phyloP scores from a whole-genome alignment of 1,140 invertebrate species.

The Euglossa dilemma region DNA sequence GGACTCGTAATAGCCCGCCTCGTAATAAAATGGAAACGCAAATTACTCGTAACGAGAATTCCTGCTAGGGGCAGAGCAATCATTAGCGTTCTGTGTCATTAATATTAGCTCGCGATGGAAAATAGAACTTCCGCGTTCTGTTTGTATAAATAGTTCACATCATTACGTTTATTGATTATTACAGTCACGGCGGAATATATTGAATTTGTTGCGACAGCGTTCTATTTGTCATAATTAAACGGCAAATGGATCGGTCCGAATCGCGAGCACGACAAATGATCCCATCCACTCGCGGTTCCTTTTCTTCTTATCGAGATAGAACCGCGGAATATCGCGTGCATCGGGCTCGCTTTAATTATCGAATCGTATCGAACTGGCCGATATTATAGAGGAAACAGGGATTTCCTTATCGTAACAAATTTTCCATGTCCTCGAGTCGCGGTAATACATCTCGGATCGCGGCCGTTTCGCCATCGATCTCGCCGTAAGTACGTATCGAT shows the following conservation, averaged over 20 bases:
- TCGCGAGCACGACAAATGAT: constrained; percentile 20
- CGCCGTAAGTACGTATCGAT: neutral
- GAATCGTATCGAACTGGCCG: neutral
- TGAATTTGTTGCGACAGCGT: constrained; percentile 32
- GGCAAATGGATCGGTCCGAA: constrained; percentile 14
- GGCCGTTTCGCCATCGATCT: neutral
- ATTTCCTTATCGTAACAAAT: neutral
- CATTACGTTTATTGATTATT: constrained; percentile 41
- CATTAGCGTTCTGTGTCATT: constrained; percentile 38
- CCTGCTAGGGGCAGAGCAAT: constrained; percentile 26
- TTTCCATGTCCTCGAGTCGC: neutral
- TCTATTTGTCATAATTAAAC: constrained; percentile 45
- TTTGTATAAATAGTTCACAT: constrained; percentile 42
- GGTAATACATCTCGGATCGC: neutral
- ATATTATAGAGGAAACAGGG: neutral
- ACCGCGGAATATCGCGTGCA: neutral
- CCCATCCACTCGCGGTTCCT: no score
- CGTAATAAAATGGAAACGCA: constrained; percentile 34
- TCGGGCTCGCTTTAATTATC: neutral
- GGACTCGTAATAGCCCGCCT: neutral
- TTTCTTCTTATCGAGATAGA: neutral
- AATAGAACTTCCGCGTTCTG: constrained; percentile 37
- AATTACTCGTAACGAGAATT: constrained; percentile 47
- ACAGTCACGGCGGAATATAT: constrained; percentile 17
- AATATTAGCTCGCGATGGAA: constrained; percentile 41